Evolutionary conservation across 2,797 vertebrate genomes (phyloP), one percentile per base, ranked within the genome.

Genomic region (Phaenicophaeus curvirostris): DNA sequence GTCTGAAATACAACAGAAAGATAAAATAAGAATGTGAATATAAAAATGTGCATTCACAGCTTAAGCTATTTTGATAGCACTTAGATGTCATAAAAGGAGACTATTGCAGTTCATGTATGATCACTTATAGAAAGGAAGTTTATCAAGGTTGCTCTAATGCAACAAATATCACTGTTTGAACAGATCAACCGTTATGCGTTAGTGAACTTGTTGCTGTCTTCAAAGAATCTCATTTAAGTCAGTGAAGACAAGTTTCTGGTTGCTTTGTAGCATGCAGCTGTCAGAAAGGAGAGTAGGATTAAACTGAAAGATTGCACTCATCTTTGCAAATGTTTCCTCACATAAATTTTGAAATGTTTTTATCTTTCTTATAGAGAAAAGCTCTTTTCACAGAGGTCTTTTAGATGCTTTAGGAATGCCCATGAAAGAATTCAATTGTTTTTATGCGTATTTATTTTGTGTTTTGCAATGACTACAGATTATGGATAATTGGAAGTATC

Each of bases 401-500:
- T 73, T 39, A 76, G 62, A 72, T 35, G 27, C 15, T 78, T 68
- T 75, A 63, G 44, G 30, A 74, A 37, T 25, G 28, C 57, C 86
- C 25, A 1, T 69, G 20, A 91, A 66, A 65, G 7, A 53, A 88
- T 96, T 84, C 42, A 48, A 33, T 50, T 82, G 10, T 24, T 93
- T 86, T 72, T 48, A 76, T 18, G 41, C 77, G 5, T 82, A 46
- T 68, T 72, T 69, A 42, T 94, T 74, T 87, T 50, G 20, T 93
- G 11, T 96, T 92, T 82, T 73, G 44, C 8, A 31, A 83, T 61
- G 66, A 46, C 84, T 93, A 90, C 96, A 99, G 99, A 99, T 99
- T 91, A 98, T 99, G 39, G 99, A 99, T 97, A 99, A 99, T 96
- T 99, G 99, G 99, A 99, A 99, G 88, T 98, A 98, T 94, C 99